A percentile compares a stretch with the other conserved stretches of the same genome.
phyloP scores from a whole-genome alignment of 1,140 invertebrate genomes.

The Platorchestia sp. region DNA sequence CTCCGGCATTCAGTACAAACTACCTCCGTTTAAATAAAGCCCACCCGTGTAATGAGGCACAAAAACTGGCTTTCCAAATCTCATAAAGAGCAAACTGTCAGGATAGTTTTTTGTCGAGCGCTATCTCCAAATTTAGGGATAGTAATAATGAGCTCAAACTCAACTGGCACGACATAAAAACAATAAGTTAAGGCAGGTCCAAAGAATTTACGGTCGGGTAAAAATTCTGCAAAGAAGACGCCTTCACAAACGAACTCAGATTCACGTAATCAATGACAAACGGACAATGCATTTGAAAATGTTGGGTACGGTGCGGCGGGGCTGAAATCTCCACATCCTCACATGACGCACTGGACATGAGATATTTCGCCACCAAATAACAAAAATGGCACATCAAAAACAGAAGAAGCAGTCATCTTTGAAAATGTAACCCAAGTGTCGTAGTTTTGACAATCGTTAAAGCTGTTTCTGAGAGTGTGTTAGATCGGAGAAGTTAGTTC shows the following conservation, averaged over 20 bases:
- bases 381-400: background rate
- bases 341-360: background rate
- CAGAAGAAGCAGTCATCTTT: too few species aligned
- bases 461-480: too few species aligned
- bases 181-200: slow-evolving; percentile 2
- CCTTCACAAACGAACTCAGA: background rate
- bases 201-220: background rate
- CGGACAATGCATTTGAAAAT: background rate
- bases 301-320: background rate
- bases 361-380: background rate
- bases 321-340: background rate
- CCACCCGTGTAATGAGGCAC: background rate
- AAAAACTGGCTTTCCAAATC: slow-evolving; percentile 48
- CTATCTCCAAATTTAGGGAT: slow-evolving; percentile 28
- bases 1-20: background rate
- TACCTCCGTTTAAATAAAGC: background rate
- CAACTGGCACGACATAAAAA: slow-evolving; percentile 2
- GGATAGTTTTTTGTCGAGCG: background rate
- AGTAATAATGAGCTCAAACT: slow-evolving; percentile 30
- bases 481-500: too few species aligned
- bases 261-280: background rate
- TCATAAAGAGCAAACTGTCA: slow-evolving; percentile 10
- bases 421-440: too few species aligned
- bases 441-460: too few species aligned
- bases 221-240: slow-evolving; percentile 2